Percentiles rank a stretch among this genome's conserved stretches.
phyloP scores from a whole-genome alignment of 1,140 invertebrate genomes.

The Galleria mellonella region DNA sequence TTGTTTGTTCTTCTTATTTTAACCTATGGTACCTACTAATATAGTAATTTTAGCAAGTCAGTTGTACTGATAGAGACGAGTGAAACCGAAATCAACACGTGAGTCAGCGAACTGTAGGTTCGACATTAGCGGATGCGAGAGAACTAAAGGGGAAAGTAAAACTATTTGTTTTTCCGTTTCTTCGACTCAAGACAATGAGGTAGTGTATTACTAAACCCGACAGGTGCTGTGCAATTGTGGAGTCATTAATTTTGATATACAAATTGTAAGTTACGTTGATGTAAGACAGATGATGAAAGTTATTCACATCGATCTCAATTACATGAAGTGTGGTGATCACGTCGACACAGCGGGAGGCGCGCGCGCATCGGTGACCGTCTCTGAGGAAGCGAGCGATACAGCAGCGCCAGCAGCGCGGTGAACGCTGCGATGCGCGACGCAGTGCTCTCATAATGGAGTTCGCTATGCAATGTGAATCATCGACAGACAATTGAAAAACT shows the following conservation, averaged over 20 bases:
- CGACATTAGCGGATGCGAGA: conserved; percentile 50
- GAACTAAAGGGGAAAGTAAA: conserved; percentile 68
- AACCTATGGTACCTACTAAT: conserved; percentile 1
- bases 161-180: conserved; percentile 63
- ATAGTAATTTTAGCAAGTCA: conserved; percentile 23
- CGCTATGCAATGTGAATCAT: conserved; percentile 36
- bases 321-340: conserved; percentile 18
- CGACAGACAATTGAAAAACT: conserved; percentile 48
- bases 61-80: conserved; percentile 24
- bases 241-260: conserved; percentile 13
- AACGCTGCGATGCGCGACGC: no score
- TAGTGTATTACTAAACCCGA: conserved; percentile 19
- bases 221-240: conserved; percentile 17
- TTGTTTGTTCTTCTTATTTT: conserved; percentile 9
- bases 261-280: conserved; percentile 36
- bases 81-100: conserved; percentile 60
- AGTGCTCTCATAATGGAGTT: background rate
- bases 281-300: conserved; percentile 48
- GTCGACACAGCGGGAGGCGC: no score
- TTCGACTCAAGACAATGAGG: conserved; percentile 29
- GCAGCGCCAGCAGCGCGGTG: no score
- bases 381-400: no score
- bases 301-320: conserved; percentile 39
- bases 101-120: conserved; percentile 50
- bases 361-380: no score